phyloP scores from a whole-genome alignment of 1,140 invertebrate species.

The Ips nitidus region DNA sequence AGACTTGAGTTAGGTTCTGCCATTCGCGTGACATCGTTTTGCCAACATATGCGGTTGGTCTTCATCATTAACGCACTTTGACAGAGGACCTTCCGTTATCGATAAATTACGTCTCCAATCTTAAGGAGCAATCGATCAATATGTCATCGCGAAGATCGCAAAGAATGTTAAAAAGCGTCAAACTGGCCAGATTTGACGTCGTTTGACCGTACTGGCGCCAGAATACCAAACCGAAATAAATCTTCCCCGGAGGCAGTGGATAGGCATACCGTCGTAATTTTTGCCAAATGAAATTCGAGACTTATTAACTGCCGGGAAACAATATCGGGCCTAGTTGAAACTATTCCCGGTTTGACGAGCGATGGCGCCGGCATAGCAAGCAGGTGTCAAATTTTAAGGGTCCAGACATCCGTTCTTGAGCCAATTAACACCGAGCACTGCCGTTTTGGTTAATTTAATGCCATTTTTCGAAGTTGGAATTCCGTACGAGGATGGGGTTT shows the following conservation, averaged over 20 bases:
- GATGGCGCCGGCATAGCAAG: constrained; percentile 21
- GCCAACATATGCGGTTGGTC: too few species aligned
- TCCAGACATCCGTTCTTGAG: constrained; percentile 22
- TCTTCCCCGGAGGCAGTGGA: background rate
- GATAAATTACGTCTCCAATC: background rate
- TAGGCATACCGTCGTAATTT: background rate
- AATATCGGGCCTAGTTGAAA: background rate
- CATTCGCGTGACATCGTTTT: too few species aligned
- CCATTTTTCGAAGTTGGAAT: background rate
- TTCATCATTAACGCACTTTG: too few species aligned
- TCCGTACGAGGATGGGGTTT: background rate
- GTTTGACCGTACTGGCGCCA: constrained; percentile 21
- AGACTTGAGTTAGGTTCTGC: too few species aligned
- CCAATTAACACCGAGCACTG: constrained; percentile 18
- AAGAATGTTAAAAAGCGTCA: constrained; percentile 25
- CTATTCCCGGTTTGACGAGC: constrained; percentile 15
- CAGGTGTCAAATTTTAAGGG: constrained; percentile 33
- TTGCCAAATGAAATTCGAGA: constrained; percentile 2
- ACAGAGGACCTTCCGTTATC: too few species aligned
- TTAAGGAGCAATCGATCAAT: constrained; percentile 9
- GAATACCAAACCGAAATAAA: constrained; percentile 16
- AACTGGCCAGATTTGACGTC: constrained; percentile 19
- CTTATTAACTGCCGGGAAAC: background rate
- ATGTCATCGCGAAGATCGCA: constrained; percentile 5
- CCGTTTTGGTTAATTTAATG: constrained; percentile 14